Base-by-base conservation (phyloP, 2,113 vertebrate genomes). In the Andinoacara biseriatus region DNA sequence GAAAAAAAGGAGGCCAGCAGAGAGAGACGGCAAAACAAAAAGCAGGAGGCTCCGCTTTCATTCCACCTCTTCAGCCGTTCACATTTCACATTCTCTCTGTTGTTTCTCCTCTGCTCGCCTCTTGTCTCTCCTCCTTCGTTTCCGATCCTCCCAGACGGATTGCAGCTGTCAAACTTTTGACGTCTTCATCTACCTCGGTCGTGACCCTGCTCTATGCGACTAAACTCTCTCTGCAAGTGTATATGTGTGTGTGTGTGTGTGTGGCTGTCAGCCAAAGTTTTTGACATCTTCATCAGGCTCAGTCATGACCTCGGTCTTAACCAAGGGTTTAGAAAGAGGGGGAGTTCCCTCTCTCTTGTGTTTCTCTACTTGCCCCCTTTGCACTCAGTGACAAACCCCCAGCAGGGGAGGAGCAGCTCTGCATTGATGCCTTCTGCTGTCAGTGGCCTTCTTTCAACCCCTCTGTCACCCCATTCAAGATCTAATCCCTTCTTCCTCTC, bases 151-250 rank as follows among this genome's bases (percentile, higher is more conserved):
- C 88, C 91, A 87, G 88, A 92, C 90, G 90, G 87, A 92, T 89
- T 83, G 59, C 95, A 95, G 95, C 95, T 96, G 95, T 96, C 95
- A 96, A 95, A 95, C 92, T 91, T 95, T 95, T 96, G 95, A 96
- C 93, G 83, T 95, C 95, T 96, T 94, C 93, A 95, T 95, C 94
- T 94, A 81, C 76, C 92, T 88, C 89, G 91, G 92, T 94, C 92
- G 69, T 93, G 94, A 96, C 95, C 95, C 94, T 54, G 86, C 82
- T 85, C 92, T 88, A 74, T 5, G 79, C 46, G 59, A 81, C 89
- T 90, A 81, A 92, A 90, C 89, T 85, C 83, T 69, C 38, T 84
- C 10, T 86, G 7, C 31, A 33, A 59, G 58, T 86, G 56, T 72
- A 78, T 31, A 5, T 31, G 56, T 69, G 81, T 79, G 54, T 84